Percentiles rank a stretch among this genome's conserved stretches.
These are phyloP conservation scores for Cryptocheilus praepositus DNA, from an alignment of 2,888 invertebrate species.

Conservation along the genomic window DNA sequence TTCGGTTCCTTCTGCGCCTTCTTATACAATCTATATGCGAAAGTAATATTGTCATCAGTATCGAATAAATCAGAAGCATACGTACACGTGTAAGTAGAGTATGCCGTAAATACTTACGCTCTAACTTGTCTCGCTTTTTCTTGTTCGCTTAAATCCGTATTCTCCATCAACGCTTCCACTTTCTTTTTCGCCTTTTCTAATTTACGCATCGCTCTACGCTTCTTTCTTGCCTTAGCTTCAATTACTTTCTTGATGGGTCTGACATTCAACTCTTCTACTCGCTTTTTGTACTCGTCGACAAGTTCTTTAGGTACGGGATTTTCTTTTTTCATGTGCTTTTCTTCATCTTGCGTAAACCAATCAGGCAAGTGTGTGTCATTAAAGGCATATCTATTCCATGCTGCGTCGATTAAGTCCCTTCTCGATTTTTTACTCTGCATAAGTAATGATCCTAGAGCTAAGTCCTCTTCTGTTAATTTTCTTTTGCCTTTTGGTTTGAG, in stretches of 20 bases:
- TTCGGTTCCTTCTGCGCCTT: constrained; percentile 90
- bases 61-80: no score
- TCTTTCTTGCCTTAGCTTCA: constrained; percentile 98
- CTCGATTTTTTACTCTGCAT: constrained; percentile 92
- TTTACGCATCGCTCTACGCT: constrained; percentile 89
- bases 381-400: constrained; percentile 95
- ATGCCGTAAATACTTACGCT: constrained; percentile 78
- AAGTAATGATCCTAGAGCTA: constrained; percentile 95
- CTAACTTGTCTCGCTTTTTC: constrained; percentile 96
- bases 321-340: constrained; percentile 89
- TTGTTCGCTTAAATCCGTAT: constrained; percentile 89
- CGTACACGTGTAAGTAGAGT: neutral
- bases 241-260: constrained; percentile 98
- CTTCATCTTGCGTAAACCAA: constrained; percentile 97
- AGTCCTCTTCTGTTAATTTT: constrained; percentile 88
- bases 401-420: constrained; percentile 91
- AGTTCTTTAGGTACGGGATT: constrained; percentile 91
- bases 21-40: constrained; percentile 85
- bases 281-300: constrained; percentile 89
- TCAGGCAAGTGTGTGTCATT: constrained; percentile 94
- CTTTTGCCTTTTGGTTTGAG: constrained; percentile 78
- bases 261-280: constrained; percentile 90
- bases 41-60: constrained; percentile 3
- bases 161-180: constrained; percentile 94
- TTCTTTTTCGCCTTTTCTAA: constrained; percentile 96